Base-by-base conservation (phyloP, 1,140 invertebrate genomes). In the Triops cancriformis region DNA sequence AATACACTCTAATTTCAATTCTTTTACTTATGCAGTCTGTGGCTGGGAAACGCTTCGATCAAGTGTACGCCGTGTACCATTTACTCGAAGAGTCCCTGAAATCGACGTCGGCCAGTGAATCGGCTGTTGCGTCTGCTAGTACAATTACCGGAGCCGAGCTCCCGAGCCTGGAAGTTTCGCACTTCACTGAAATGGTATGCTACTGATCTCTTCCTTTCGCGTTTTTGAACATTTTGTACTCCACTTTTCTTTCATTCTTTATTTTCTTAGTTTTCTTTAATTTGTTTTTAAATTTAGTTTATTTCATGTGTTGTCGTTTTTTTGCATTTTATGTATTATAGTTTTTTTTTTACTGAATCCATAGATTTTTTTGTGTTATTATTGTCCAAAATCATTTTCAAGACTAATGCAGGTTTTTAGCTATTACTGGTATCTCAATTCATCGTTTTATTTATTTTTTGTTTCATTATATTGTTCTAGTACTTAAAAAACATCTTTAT, bases 41-140 rank as follows among this genome's bases (percentile, higher is more conserved):
- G 73, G 89, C 91, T 82, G 91, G 91, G 81, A 91, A 94, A 81
- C 88, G 92, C 11, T 99, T 96, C 85, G 96, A 98, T 85, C 95
- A 98, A 86, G 94, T 97, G 80, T 96, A 94, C 81, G 97, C 97
- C 73, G 98, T 98, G 82, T 99, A 99, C 85, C 93, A 97, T 86
- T 88, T 99, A 79, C 87, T 98, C 14, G 88, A 93, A 80, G 94
- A 96, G 37, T 51, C 27, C 41, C 26, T 41, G 18, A 43, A 41
- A 18, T n/a, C 74, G 76, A 51, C 75, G 74, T 76, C 81, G 26
- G 26, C 79, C 74, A 26, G 64, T 74, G 41, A 78, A 81, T 42
- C 75, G 81, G 43, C 83, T 83, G n/a, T 84, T 83, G 37, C 85
- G 83, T 78, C 81, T 87, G n/a, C 86, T 86, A 14, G 80, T 86